Evolutionary conservation across 2,888 invertebrate genomes (phyloP), one percentile per base, ranked within the genome.

Genomic region (Unio delphinus): DNA sequence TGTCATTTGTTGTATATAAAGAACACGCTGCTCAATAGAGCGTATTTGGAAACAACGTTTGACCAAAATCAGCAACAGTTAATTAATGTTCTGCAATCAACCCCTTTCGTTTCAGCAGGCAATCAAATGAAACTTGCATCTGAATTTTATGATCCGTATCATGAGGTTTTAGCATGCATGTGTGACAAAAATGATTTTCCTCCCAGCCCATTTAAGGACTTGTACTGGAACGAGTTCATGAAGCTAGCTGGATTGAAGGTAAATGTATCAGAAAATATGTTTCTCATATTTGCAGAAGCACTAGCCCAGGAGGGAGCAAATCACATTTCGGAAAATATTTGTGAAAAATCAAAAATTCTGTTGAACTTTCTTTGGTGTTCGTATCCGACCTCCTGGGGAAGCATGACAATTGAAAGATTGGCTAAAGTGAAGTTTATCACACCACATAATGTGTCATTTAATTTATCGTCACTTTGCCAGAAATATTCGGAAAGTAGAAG

Each of bases 281-380:
- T 78, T 3, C 15, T 80, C 15, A 15, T 60, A 1, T 80, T 76
- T 74, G 75, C 75, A 4, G n/a, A 34, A 26, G 26, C 64, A 45
- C 58, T 76, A 59, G 73, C 67, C 54, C 3, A 4, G 20, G 63
- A 64, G 7, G 66, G 69, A 11, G 23, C 17, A n/a, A 15, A n/a
- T 54, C 45, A 30, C 18, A 34, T 65, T 0, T 54, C 64, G 17
- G n/a, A 68, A 8, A 61, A 61, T 58, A n/a, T n/a, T n/a, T n/a
- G n/a, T n/a, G n/a, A n/a, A 20, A 55, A 64, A 56, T 55, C 64
- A n/a, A 28, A 1, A n/a, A 18, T 8, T 30, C 28, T 55, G 30
- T 59, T 76, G 3, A 0, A 34, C 4, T 64, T 67, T 45, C 63
- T 78, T 45, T 45, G 11, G 45, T n/a, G n/a, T n/a, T n/a, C n/a